Evolutionary conservation across 2,888 invertebrate genomes (phyloP), one percentile per base, ranked within the genome.

Genomic region (Sarcophaga caerulescens): DNA sequence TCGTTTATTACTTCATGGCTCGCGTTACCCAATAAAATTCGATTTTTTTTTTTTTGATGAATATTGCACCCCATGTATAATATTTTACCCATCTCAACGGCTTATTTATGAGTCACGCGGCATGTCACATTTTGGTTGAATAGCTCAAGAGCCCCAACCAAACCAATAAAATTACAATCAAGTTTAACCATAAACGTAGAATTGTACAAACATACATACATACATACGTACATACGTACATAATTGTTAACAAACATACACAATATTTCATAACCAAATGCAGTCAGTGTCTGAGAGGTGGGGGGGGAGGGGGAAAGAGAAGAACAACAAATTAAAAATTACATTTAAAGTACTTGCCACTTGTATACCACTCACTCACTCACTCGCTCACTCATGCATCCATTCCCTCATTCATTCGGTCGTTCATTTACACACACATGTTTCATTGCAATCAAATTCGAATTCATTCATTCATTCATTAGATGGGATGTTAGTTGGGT

Each of bases 391-490:
- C 60, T 47, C 70, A 84, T 80, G 79, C 14, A 47, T 12, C 4
- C 47, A 35, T 35, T 1, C 35, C 0, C 35, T 35, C 35, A 52
- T 4, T 52, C 52, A 17, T 1, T 14, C 17, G 66, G 60, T 80
- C 65, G 70, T 80, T 84, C 75, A 84, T 75, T 75, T 35, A 10
- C 35, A 35, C 35, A 35, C 35, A 17, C 17, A 52, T 52, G 52
- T 52, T 14, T 14, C 12, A 52, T 52, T 52, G 60, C 71, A 66
- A 73, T 77, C 47, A 71, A 59, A 60, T 60, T 52, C 21, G 14
- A 60, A 77, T 71, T 80, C 70, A 84, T 80, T 84, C 17, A 52
- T 52, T 52, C 65, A 80, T 80, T 84, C 70, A 84, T 75, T 75
- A 14, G 47, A 35, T 35, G 8, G 35, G 35, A 10, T 35, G 52